A percentile compares a stretch with the other conserved stretches of the same genome.
Evolutionary conservation across 2,888 invertebrate species (phyloP).

Genomic region (Saturnia pavonia): DNA sequence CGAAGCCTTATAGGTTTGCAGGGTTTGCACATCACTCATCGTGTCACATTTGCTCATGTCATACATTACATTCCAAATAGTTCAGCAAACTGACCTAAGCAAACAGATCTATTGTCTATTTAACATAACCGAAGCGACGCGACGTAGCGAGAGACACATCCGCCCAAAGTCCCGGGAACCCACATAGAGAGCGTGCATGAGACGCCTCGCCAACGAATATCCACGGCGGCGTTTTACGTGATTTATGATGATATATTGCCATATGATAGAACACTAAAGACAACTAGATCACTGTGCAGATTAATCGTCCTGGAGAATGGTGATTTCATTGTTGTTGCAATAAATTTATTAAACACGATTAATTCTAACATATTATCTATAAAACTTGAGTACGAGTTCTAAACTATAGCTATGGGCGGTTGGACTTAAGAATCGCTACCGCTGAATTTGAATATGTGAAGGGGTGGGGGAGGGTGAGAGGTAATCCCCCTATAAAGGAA

Average conservation of each 20-base stretch:
- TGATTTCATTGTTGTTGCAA: constrained; percentile 22
- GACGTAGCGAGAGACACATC: constrained; percentile 41
- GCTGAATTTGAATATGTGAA: no score
- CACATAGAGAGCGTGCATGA: constrained; percentile 50
- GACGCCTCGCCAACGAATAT: constrained; percentile 45
- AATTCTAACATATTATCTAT: not conserved
- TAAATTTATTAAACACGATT: not conserved
- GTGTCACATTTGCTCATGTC: constrained; percentile 35
- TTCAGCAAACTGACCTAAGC: constrained; percentile 40
- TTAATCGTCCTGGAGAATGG: constrained; percentile 38
- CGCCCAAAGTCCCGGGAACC: constrained; percentile 38
- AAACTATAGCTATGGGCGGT: no score
- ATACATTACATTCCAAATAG: constrained; percentile 36
- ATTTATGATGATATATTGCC: constrained; percentile 70
- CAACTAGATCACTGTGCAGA: constrained; percentile 41
- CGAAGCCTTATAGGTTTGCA: not conserved
- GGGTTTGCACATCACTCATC: constrained; percentile 28
- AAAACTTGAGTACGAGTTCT: no score
- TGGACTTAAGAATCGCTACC: no score
- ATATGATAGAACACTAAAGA: constrained; percentile 48
- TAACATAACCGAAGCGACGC: constrained; percentile 44
- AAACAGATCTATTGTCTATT: constrained; percentile 48
- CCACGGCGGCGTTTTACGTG: constrained; percentile 54
- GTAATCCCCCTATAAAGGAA: no score
- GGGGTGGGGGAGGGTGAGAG: no score